Conservation (phyloP, 2,113 vertebrate genomes). For the Poicephalus meyeri region DNA sequence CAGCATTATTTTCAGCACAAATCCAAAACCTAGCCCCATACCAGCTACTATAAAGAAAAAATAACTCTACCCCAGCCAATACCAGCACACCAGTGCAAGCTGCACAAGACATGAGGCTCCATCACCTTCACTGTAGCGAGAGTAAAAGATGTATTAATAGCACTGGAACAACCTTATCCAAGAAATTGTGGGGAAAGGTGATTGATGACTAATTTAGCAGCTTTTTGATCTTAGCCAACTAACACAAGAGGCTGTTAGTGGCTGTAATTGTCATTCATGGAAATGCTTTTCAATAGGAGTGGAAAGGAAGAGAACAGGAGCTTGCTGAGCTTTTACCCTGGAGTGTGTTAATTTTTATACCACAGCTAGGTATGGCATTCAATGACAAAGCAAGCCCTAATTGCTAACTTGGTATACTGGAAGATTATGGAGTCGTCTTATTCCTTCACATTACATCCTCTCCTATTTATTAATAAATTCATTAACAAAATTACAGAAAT, state of each 20-base stretch:
- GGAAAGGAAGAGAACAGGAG: background rate
- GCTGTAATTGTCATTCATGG: background rate
- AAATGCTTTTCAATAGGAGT: background rate
- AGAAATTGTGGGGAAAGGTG: background rate
- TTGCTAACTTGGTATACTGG: background rate
- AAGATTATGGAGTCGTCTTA: background rate
- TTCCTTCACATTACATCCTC: background rate
- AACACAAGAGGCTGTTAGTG: background rate
- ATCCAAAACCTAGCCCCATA: background rate
- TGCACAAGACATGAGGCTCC: background rate
- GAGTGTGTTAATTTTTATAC: background rate
- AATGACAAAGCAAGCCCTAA: background rate
- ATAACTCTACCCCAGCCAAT: background rate
- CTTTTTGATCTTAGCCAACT: background rate
- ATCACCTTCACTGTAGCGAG: background rate
- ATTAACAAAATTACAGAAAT: background rate
- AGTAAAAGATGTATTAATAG: background rate
- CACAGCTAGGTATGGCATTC: background rate
- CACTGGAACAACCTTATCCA: background rate
- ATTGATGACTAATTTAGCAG: background rate
- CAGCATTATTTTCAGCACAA: background rate
- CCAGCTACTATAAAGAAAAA: background rate
- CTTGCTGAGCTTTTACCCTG: background rate
- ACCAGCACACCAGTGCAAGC: background rate
- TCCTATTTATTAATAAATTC: background rate